phyloP scores from a whole-genome alignment of 1,140 invertebrate genomes.

The Eriocheir sinensis region DNA sequence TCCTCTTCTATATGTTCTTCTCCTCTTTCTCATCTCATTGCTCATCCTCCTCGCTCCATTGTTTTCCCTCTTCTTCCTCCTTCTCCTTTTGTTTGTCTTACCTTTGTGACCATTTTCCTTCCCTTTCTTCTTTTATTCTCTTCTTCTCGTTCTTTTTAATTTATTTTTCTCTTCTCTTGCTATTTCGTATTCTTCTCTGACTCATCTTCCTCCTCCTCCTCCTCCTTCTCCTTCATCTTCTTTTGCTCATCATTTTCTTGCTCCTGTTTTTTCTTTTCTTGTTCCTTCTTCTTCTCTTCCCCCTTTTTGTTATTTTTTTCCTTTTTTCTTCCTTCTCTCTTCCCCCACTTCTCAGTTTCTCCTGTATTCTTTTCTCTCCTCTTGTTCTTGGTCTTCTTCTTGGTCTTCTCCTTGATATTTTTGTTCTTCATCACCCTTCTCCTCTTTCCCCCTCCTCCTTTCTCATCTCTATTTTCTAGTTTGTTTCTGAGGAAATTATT shows the following conservation, averaged over 20 bases:
- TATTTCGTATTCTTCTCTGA: background rate
- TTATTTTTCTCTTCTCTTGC: background rate
- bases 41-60: background rate
- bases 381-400: background rate
- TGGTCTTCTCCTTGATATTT: background rate
- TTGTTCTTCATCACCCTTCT: background rate
- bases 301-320: background rate
- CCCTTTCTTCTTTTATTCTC: background rate
- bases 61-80: background rate
- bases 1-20: background rate
- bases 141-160: too few species aligned
- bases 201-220: background rate
- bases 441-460: too few species aligned
- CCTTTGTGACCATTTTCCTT: background rate
- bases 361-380: background rate
- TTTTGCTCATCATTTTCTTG: background rate
- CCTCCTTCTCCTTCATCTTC: background rate
- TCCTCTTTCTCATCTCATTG: background rate
- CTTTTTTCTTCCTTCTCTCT: background rate
- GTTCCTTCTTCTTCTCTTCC: background rate
- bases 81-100: background rate
- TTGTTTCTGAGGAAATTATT: too few species aligned
- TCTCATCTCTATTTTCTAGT: too few species aligned
- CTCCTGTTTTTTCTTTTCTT: background rate
- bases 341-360: background rate